These are phyloP conservation scores for Sceloporus undulatus DNA, from an alignment of 2,113 vertebrate species.

Conservation along the genomic window DNA sequence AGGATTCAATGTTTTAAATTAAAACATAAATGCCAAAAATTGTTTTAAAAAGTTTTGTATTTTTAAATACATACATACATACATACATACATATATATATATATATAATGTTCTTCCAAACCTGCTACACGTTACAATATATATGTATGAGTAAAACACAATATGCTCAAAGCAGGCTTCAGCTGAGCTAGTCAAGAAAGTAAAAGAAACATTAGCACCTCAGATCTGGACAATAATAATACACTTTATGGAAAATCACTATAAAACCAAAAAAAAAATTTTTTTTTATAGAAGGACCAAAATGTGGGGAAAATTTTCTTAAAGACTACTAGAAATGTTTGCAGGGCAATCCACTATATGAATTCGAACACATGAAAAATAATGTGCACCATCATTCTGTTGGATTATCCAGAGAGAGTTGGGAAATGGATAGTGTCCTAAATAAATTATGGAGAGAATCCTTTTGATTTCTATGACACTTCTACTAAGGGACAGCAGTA, in stretches of 20 bases:
- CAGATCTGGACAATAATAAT: too few species aligned
- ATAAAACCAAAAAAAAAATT: too few species aligned
- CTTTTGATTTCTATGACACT: conserved; percentile 35
- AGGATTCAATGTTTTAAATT: too few species aligned
- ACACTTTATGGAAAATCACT: neutral
- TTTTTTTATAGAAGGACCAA: neutral
- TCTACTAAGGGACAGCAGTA: fast-evolving
- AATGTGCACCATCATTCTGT: neutral
- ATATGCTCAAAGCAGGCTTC: too few species aligned
- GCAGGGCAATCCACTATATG: neutral
- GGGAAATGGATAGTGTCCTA: neutral
- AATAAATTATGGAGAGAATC: conserved; percentile 56
- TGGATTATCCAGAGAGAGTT: neutral
- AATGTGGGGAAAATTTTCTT: conserved; percentile 13
- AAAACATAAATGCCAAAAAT: too few species aligned
- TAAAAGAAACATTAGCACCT: neutral
- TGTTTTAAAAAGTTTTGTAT: too few species aligned
- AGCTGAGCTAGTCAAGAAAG: neutral
- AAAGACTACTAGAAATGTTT: conserved; percentile 25
- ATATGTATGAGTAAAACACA: neutral
- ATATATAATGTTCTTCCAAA: too few species aligned
- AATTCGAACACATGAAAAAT: neutral
- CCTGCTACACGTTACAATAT: neutral
- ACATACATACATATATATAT: too few species aligned
- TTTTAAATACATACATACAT: too few species aligned